phyloP scores from a whole-genome alignment of 1,140 invertebrate genomes.

The Cydia amplana region DNA sequence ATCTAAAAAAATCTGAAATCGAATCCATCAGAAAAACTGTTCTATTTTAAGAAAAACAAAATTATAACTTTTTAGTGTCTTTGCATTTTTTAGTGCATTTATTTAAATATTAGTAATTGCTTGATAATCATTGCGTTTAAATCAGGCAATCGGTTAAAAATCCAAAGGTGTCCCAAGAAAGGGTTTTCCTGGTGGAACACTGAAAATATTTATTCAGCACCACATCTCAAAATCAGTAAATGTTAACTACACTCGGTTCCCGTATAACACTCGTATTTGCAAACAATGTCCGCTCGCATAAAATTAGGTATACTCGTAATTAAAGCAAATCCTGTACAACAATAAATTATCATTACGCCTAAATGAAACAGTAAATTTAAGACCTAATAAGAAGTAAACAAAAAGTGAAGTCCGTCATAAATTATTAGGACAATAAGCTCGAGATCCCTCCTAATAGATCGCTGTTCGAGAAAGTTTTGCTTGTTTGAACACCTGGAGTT shows the following conservation, averaged over 20 bases:
- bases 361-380: conserved; percentile 42
- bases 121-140: too few relatives aligned
- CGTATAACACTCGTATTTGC: neutral
- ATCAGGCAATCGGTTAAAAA: too few relatives aligned
- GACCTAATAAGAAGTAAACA: conserved; percentile 51
- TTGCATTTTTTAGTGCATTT: too few relatives aligned
- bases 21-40: too few relatives aligned
- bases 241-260: neutral
- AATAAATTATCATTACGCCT: conserved; percentile 15
- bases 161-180: too few relatives aligned
- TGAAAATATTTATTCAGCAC: too few relatives aligned
- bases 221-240: too few relatives aligned
- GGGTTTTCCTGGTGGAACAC: too few relatives aligned
- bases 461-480: conserved; percentile 45
- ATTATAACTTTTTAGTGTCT: too few relatives aligned
- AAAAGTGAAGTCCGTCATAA: conserved; percentile 51
- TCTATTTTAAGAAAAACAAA: too few relatives aligned
- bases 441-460: conserved; percentile 46
- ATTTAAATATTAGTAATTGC: too few relatives aligned
- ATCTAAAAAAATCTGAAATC: too few relatives aligned
- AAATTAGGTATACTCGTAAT: conserved; percentile 16
- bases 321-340: conserved; percentile 14
- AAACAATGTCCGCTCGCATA: neutral
- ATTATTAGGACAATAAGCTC: conserved; percentile 49
- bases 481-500: conserved; percentile 46